Conservation (phyloP, 2,113 vertebrate species). For the Malurus alboscapulatus region DNA sequence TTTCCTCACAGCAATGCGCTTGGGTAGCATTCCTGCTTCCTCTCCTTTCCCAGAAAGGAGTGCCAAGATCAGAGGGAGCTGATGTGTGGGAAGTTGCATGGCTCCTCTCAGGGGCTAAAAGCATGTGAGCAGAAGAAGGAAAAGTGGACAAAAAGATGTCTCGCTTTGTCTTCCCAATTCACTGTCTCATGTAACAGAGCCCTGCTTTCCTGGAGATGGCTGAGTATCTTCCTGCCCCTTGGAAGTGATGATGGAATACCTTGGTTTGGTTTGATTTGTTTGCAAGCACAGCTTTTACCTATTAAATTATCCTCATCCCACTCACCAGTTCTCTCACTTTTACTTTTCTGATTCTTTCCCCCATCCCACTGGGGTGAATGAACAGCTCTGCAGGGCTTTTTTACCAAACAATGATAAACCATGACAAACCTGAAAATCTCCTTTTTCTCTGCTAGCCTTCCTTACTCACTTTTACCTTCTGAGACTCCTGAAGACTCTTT, state of each 20-base stretch:
- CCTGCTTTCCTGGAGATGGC: not conserved
- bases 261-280: not conserved
- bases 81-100: not conserved
- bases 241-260: not conserved
- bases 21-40: not conserved
- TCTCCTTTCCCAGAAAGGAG: not conserved
- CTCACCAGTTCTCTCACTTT: not conserved
- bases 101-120: not conserved
- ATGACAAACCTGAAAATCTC: not conserved
- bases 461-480: not conserved
- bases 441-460: not conserved
- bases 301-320: not conserved
- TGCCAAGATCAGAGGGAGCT: not conserved
- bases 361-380: accelerated
- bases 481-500: not conserved
- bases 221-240: not conserved
- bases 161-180: not conserved
- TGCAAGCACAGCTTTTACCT: not conserved
- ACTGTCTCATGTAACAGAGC: accelerated
- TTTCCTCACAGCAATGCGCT: not conserved
- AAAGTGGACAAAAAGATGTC: accelerated
- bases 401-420: not conserved
- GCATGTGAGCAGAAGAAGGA: not conserved
- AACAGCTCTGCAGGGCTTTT: not conserved
- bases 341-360: not conserved